These are phyloP conservation scores for Netta rufina DNA, from an alignment of 2,797 vertebrate genomes.

Conservation along the genomic window DNA sequence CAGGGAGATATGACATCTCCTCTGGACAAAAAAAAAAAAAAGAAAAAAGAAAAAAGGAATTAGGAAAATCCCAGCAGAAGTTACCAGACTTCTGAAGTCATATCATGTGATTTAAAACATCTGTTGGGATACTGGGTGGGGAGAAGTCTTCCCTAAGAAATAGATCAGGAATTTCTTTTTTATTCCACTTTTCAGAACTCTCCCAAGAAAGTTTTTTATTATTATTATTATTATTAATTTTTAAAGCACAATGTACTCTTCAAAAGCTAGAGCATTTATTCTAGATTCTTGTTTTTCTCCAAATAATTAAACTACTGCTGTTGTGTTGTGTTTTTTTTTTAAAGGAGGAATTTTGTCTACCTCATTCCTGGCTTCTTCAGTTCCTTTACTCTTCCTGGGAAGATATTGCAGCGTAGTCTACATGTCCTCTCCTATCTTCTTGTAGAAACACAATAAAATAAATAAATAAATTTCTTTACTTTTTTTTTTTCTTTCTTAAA, in stretches of 20 bases:
- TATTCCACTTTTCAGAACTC: not conserved
- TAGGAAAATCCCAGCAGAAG: not conserved
- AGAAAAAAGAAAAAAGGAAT: not conserved
- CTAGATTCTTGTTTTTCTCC: not conserved
- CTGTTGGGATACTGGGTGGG: not conserved
- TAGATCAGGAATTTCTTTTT: not conserved
- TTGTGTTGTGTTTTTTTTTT: no score
- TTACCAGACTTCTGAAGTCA: not conserved
- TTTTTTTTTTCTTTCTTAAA: not conserved
- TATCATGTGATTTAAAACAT: not conserved
- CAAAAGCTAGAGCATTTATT: not conserved
- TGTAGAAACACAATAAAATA: not conserved
- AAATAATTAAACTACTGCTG: not conserved
- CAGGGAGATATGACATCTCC: not conserved
- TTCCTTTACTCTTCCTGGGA: not conserved
- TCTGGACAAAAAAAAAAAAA: conserved; percentile 1
- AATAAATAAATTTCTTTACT: not conserved
- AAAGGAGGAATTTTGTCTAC: not conserved
- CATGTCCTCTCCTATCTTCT: not conserved
- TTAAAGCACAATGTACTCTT: not conserved
- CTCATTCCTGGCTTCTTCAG: not conserved
- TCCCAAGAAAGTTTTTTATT: not conserved
- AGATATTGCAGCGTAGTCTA: not conserved
- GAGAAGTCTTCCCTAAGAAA: not conserved
- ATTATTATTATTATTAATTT: not conserved